Conservation (phyloP, 2,113 vertebrate genomes). For the Siniperca knerii region DNA sequence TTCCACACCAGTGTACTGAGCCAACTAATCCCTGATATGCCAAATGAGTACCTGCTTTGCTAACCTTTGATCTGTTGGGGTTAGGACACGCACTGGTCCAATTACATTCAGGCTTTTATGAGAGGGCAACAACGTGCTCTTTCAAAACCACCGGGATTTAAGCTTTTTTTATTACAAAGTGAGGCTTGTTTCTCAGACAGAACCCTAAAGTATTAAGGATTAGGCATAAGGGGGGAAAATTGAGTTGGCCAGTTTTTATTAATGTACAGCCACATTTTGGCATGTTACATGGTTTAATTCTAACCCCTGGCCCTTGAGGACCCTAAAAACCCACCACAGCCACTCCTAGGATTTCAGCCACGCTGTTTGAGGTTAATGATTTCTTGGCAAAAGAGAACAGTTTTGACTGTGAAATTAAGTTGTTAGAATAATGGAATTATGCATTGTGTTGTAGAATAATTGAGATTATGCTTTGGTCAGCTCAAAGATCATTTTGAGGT, state of each 20-base stretch:
- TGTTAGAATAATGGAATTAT: constrained; percentile 41
- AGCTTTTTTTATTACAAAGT: constrained; percentile 70
- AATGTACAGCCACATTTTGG: constrained; percentile 71
- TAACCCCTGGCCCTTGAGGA: constrained; percentile 68
- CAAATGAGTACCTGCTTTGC: constrained; percentile 74
- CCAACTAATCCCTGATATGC: constrained; percentile 72
- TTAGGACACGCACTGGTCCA: constrained; percentile 56
- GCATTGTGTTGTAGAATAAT: constrained; percentile 20
- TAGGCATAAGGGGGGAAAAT: constrained; percentile 59
- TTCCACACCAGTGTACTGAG: constrained; percentile 44
- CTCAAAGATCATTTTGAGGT: constrained; percentile 18
- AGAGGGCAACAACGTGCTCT: constrained; percentile 69
- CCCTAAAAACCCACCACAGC: constrained; percentile 73
- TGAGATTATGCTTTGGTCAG: constrained; percentile 23
- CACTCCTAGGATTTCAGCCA: constrained; percentile 65
- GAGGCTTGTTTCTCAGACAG: constrained; percentile 55
- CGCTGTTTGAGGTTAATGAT: constrained; percentile 58
- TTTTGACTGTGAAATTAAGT: constrained; percentile 57
- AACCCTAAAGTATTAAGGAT: constrained; percentile 64
- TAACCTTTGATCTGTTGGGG: constrained; percentile 78
- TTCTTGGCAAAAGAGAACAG: constrained; percentile 49
- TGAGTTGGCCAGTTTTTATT: constrained; percentile 71
- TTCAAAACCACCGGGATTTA: constrained; percentile 69
- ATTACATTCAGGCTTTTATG: constrained; percentile 72
- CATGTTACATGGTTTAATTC: constrained; percentile 65